Evolutionary conservation across 2,113 vertebrate genomes (phyloP), one percentile per base, ranked within the genome.

Genomic region (Leiothrix lutea): DNA sequence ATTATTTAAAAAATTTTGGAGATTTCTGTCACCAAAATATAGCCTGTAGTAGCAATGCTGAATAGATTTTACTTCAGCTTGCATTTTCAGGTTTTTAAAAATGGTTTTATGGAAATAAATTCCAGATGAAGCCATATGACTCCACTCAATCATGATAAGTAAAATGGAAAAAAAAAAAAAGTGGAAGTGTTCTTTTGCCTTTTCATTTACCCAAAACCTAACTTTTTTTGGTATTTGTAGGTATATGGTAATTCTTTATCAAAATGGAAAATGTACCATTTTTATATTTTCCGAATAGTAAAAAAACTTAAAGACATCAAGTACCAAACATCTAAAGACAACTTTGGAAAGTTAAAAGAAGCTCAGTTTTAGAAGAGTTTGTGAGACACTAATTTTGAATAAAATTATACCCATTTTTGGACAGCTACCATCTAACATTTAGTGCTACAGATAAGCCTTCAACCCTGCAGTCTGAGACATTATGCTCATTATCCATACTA

Each of bases 401-500:
- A 71, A 62, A 88, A 72, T 61, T 7, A 2, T 58, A 75, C 87
- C 8, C 21, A 23, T 15, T 93, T 90, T 83, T 80, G 60, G 67
- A 86, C 29, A 93, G 53, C 71, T 78, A 75, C 40, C 56, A n/a
- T 57, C 65, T 51, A 73, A 45, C 44, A 72, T 81, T 87, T 89
- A 78, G 29, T 35, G 23, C 58, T 82, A n/a, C 50, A 83, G 38
- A 91, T 28, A 74, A 84, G 66, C 36, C 61, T 91, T 71, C 60
- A 83, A 42, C 72, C 69, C n/a, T 62, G 48, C 45, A 92, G 61
- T n/a, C 82, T 67, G 48, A 86, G 74, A 85, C 38, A 38, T 79
- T 67, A 70, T 31, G 65, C 45, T 96, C 31, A 31, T 79, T 87
- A 89, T 35, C 78, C 78, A 69, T 61, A 92, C 70, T 51, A 94